phyloP scores from a whole-genome alignment of 2,797 vertebrate genomes.

The Bothrops alternatus region DNA sequence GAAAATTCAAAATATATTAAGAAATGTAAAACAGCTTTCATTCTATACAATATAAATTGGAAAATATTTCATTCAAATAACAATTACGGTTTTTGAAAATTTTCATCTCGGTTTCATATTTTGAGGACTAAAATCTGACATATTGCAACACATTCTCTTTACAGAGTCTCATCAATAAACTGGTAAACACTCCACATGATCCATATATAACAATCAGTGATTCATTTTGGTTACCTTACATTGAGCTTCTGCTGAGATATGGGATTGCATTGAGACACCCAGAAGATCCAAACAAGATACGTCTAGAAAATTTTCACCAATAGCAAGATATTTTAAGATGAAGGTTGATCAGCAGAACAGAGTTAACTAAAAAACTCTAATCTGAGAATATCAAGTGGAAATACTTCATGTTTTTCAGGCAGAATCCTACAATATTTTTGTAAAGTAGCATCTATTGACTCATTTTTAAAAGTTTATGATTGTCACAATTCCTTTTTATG shows the following conservation, averaged over 20 bases:
- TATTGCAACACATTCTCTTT: slow-evolving; percentile 49
- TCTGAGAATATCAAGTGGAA: not conserved
- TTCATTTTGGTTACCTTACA: slow-evolving; percentile 89
- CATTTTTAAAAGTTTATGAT: not conserved
- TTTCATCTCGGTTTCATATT: not conserved
- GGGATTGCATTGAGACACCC: slow-evolving; percentile 85
- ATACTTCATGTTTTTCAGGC: not conserved
- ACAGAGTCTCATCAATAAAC: slow-evolving; percentile 83
- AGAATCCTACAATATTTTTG: not conserved
- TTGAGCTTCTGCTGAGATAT: slow-evolving; percentile 87
- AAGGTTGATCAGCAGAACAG: not conserved
- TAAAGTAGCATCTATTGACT: not conserved
- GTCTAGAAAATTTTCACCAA: slow-evolving; percentile 82
- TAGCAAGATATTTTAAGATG: slow-evolving; percentile 27
- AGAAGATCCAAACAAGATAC: slow-evolving; percentile 84
- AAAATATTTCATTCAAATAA: not conserved
- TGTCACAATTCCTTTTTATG: not conserved
- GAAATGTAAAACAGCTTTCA: not conserved
- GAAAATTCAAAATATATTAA: not conserved
- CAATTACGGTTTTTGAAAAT: not conserved
- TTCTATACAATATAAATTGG: not conserved
- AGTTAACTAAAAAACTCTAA: accelerated
- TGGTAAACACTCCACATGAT: slow-evolving; percentile 81
- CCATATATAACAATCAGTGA: slow-evolving; percentile 79
- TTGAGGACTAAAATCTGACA: not conserved